These are phyloP conservation scores for Anarrhichthys ocellatus DNA, from an alignment of 2,113 vertebrate species.

Conservation along the genomic window DNA sequence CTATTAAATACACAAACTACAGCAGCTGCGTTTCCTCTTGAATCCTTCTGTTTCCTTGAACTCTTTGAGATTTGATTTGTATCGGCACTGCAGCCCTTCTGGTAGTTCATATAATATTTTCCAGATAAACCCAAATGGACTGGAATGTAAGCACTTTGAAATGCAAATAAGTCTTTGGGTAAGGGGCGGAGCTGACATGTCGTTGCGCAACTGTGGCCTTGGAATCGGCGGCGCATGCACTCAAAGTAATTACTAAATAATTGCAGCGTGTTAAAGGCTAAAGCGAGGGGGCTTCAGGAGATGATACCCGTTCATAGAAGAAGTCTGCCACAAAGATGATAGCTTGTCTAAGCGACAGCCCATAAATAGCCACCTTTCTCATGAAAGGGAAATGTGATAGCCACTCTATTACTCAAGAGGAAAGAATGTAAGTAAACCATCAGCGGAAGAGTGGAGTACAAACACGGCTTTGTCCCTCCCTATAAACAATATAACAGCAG, in stretches of 20 bases:
- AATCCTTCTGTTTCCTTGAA: conserved; percentile 20
- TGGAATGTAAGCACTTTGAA: conserved; percentile 74
- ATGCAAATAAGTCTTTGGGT: conserved; percentile 77
- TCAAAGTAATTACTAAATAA: conserved; percentile 78
- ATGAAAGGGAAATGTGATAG: conserved; percentile 82
- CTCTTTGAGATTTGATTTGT: conserved; percentile 36
- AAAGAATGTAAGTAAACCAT: conserved; percentile 83
- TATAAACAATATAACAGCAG: conserved; percentile 74
- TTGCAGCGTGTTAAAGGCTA: conserved; percentile 72
- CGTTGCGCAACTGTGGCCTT: conserved; percentile 72
- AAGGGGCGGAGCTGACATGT: conserved; percentile 68
- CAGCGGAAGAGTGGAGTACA: conserved; percentile 79
- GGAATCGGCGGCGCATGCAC: conserved; percentile 61
- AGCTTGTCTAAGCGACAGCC: conserved; percentile 64
- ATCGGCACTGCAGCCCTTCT: conserved; percentile 28
- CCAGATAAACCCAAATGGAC: conserved; percentile 59
- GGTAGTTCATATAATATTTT: conserved; percentile 61
- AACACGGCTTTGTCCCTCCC: conserved; percentile 80
- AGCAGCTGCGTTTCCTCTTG: neutral
- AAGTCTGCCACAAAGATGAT: conserved; percentile 65
- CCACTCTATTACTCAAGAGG: conserved; percentile 82
- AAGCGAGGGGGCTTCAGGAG: conserved; percentile 50
- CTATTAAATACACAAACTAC: conserved; percentile 38
- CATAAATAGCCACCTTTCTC: conserved; percentile 80
- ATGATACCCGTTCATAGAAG: conserved; percentile 60